Percentiles rank a stretch among this genome's conserved stretches.
Evolutionary conservation across 2,113 vertebrate genomes (phyloP).

Genomic region (Heterocephalus glaber): DNA sequence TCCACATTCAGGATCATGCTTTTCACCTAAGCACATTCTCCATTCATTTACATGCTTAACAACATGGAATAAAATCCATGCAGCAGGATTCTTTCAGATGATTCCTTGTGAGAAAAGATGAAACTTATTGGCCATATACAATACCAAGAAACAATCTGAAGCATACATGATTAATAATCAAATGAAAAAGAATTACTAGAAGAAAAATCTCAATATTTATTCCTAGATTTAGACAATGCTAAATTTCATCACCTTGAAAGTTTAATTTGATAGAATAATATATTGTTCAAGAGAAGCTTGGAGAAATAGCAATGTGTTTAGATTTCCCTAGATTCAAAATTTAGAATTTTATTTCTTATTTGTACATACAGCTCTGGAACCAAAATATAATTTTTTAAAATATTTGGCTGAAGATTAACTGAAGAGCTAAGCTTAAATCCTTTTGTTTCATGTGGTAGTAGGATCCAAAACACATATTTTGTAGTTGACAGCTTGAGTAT

Average conservation of each 20-base stretch:
- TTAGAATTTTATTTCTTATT: constrained; percentile 65
- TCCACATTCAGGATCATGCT: neutral
- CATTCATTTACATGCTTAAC: neutral
- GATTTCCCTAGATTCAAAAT: neutral
- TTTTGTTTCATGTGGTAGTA: constrained; percentile 68
- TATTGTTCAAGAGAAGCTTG: neutral
- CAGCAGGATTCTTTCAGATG: neutral
- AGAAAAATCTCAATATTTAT: neutral
- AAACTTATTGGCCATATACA: neutral
- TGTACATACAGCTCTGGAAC: constrained; percentile 70
- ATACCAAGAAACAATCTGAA: neutral
- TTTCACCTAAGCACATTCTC: neutral
- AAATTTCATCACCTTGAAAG: neutral
- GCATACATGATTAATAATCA: neutral
- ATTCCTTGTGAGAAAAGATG: neutral
- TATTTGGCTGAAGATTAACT: constrained; percentile 57
- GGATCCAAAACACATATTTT: neutral
- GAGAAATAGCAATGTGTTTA: neutral
- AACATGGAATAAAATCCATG: neutral
- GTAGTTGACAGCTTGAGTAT: constrained; percentile 2
- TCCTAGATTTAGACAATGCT: neutral
- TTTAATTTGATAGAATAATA: neutral
- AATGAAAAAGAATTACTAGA: constrained; percentile 17
- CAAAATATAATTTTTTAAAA: constrained; percentile 58
- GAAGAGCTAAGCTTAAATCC: constrained; percentile 40